Conservation (phyloP, 2,113 vertebrate genomes). For the Oreotragus oreotragus region DNA sequence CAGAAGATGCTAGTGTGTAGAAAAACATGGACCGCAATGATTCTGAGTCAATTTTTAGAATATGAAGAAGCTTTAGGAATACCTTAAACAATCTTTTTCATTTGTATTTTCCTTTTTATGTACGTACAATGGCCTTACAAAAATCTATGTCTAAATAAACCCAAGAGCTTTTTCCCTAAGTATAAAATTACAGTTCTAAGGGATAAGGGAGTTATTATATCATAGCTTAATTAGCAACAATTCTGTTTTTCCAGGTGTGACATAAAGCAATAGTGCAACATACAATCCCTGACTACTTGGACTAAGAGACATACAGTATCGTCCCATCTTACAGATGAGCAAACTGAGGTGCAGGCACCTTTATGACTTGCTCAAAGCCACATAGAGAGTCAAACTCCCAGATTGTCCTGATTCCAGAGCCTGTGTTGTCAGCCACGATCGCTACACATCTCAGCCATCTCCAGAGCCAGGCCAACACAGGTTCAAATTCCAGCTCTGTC, state of each 20-base stretch:
- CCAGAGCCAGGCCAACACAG: not conserved
- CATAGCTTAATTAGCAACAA: not conserved
- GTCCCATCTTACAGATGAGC: not conserved
- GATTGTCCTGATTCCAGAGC: not conserved
- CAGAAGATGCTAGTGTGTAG: not conserved
- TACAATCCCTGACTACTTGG: not conserved
- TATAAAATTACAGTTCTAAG: not conserved
- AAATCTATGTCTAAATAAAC: not conserved
- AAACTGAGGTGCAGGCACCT: not conserved
- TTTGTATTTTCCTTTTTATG: not conserved
- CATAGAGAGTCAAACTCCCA: not conserved
- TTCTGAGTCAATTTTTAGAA: not conserved
- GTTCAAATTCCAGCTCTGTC: not conserved
- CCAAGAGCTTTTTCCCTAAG: not conserved
- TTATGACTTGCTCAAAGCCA: not conserved
- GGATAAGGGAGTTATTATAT: not conserved
- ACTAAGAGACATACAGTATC: not conserved
- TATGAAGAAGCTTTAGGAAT: not conserved
- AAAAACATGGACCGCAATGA: not conserved
- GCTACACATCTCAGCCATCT: not conserved
- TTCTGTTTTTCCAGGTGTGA: not conserved
- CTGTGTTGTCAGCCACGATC: not conserved
- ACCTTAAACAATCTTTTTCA: not conserved
- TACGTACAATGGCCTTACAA: not conserved
- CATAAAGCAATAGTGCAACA: not conserved